Conservation (phyloP, 2,113 vertebrate species). For the Macheiramphus alcinus region DNA sequence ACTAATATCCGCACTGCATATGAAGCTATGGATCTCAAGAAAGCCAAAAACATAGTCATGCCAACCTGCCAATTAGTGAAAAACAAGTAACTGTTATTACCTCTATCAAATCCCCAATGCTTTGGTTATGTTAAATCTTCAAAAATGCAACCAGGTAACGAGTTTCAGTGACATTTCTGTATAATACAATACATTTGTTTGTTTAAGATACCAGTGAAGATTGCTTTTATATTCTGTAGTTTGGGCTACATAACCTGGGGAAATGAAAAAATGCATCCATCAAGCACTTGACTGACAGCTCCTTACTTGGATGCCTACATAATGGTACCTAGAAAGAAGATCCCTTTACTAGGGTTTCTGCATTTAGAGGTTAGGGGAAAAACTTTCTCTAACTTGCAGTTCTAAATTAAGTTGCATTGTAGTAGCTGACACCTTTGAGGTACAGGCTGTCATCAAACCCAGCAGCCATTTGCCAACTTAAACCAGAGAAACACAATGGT, state of each 20-base stretch:
- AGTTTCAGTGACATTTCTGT: neutral
- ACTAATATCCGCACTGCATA: rapidly evolving
- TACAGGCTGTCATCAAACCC: neutral
- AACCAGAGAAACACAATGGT: neutral
- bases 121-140: neutral
- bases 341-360: neutral
- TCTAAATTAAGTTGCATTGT: neutral
- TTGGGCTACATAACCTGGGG: neutral
- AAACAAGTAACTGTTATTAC: neutral
- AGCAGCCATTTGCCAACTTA: neutral
- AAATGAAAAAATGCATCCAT: neutral
- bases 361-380: neutral
- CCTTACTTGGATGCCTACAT: neutral
- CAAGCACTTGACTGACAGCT: neutral
- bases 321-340: neutral
- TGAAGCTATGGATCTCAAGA: neutral
- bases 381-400: neutral
- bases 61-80: neutral
- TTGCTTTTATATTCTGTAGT: neutral
- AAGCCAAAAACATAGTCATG: rapidly evolving
- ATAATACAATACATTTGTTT: neutral
- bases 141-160: neutral
- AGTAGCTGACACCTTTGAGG: neutral
- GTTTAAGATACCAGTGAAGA: neutral
- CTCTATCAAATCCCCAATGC: neutral